Evolutionary conservation across 2,113 vertebrate genomes (phyloP).

Genomic region (Acrocephalus kingi): DNA sequence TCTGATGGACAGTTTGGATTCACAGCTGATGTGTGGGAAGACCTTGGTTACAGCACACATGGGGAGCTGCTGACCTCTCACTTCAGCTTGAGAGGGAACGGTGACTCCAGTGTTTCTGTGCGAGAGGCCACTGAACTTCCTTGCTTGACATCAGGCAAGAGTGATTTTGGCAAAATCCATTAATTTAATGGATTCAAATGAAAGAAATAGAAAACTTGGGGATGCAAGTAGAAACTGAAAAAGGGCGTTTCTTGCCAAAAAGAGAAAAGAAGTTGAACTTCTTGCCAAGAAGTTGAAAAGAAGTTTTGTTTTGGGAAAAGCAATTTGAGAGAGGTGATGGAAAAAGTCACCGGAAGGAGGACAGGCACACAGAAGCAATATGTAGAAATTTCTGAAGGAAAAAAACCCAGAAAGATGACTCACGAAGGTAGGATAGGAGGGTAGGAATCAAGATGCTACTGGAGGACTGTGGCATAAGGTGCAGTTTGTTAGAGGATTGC

Average conservation of each 20-base stretch:
- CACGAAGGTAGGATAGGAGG: not conserved
- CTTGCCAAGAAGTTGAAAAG: not conserved
- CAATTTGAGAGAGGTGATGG: not conserved
- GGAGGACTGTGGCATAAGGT: not conserved
- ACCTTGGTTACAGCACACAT: not conserved
- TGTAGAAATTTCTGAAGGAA: not conserved
- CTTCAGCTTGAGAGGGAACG: not conserved
- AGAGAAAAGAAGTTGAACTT: not conserved
- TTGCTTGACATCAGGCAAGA: not conserved
- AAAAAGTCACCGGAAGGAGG: not conserved
- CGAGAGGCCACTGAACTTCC: not conserved
- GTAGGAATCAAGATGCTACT: not conserved
- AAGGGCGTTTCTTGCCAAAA: not conserved
- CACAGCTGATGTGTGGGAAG: not conserved
- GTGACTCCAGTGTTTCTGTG: not conserved
- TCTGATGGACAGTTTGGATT: not conserved
- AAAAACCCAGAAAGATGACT: not conserved
- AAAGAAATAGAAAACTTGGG: not conserved
- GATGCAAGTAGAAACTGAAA: not conserved
- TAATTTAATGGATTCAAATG: not conserved
- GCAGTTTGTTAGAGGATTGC: not conserved
- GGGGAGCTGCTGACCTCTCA: not conserved
- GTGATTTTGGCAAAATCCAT: not conserved
- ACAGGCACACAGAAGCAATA: not conserved
- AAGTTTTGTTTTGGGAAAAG: not conserved